These are phyloP conservation scores for Halcyon leucocephala DNA, from an alignment of 2,797 vertebrate genomes.

Conservation along the genomic window DNA sequence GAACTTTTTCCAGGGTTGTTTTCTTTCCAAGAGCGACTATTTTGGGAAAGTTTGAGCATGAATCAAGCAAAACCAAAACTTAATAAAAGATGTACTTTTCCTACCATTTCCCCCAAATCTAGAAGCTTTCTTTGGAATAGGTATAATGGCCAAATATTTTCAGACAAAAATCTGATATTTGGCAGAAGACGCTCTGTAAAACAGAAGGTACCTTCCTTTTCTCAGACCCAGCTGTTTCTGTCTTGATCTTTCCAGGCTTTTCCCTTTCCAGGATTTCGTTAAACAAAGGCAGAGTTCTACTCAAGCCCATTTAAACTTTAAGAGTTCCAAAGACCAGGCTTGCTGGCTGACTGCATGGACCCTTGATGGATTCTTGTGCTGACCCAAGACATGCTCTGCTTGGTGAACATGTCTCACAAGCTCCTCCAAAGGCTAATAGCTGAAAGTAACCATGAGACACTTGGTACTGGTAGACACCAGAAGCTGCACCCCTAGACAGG, in stretches of 20 bases:
- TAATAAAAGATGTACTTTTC: conserved; percentile 17
- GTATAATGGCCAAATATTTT: not conserved
- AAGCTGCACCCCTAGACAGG: not conserved
- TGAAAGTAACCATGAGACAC: not conserved
- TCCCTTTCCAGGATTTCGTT: not conserved
- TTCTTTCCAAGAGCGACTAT: conserved; percentile 53
- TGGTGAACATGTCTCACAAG: not conserved
- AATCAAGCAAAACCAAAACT: conserved; percentile 16
- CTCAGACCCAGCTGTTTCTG: not conserved
- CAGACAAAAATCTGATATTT: not conserved
- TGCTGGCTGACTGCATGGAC: not conserved
- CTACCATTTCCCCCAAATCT: conserved; percentile 19
- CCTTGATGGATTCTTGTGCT: not conserved
- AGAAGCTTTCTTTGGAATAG: not conserved
- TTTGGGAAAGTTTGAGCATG: conserved; percentile 48
- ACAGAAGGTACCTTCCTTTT: not conserved
- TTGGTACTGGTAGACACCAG: fast-evolving
- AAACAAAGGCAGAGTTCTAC: not conserved
- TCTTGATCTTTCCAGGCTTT: not conserved
- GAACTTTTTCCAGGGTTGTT: conserved; percentile 41
- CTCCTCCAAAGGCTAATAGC: not conserved
- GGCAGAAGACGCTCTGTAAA: not conserved
- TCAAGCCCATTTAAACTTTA: not conserved
- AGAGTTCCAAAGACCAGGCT: not conserved
- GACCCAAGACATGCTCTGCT: not conserved